Percentiles rank a stretch among this genome's conserved stretches.
These are phyloP conservation scores for Melanotaenia nigrans DNA, from an alignment of 2,797 vertebrate genomes.

Conservation along the genomic window DNA sequence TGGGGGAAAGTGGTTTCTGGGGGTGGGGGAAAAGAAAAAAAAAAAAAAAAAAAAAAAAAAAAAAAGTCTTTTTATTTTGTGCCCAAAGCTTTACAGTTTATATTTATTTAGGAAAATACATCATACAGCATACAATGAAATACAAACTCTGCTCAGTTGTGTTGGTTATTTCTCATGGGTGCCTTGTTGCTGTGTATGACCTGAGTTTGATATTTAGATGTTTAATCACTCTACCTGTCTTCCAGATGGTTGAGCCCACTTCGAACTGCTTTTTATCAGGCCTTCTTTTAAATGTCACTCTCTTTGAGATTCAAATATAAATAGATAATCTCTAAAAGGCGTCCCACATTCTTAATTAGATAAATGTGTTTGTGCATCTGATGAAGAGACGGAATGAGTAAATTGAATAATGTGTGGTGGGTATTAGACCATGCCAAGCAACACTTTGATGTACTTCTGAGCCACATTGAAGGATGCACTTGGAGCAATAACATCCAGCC, in stretches of 20 bases:
- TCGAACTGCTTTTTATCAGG: constrained; percentile 13
- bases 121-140: constrained; percentile 1
- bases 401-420: constrained; percentile 16
- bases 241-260: constrained; percentile 14
- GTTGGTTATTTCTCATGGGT: constrained; percentile 21
- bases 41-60: too few relatives aligned
- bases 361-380: constrained; percentile 28
- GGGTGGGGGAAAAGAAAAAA: too few relatives aligned
- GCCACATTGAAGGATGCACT: constrained; percentile 34
- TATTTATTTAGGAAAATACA: constrained; percentile 6
- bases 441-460: constrained; percentile 50
- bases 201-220: constrained; percentile 38
- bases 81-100: constrained; percentile 10
- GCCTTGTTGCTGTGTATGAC: constrained; percentile 20
- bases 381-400: constrained; percentile 13
- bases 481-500: constrained; percentile 23
- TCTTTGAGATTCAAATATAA: constrained; percentile 36
- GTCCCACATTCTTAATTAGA: constrained; percentile 38
- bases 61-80: constrained; percentile 35
- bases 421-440: constrained; percentile 28
- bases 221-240: constrained; percentile 38
- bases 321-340: constrained; percentile 32
- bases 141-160: constrained; percentile 2
- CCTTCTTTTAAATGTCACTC: constrained; percentile 31
- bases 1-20: too few relatives aligned